phyloP scores from a whole-genome alignment of 1,140 invertebrate species.

The Mercenaria mercenaria region DNA sequence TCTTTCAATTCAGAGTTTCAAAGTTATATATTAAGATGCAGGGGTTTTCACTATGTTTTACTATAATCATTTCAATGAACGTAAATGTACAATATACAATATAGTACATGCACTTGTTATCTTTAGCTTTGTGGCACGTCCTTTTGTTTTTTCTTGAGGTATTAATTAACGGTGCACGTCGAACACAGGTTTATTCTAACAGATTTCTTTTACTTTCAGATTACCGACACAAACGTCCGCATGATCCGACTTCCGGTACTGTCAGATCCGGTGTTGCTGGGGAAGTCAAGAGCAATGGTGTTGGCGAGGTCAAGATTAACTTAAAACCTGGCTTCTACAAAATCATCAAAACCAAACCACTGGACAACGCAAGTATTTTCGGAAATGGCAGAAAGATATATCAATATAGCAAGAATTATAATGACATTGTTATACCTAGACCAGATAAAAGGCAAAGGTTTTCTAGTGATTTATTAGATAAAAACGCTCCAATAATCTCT shows the following conservation, averaged over 20 bases:
- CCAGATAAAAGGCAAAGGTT: background rate
- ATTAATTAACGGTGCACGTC: no score
- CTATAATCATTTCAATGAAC: no score
- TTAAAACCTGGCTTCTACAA: background rate
- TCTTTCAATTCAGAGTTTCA: no score
- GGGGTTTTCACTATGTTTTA: no score
- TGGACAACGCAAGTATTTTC: no score
- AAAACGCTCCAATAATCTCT: background rate
- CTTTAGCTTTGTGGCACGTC: no score
- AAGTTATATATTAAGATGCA: no score
- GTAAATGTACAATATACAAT: no score
- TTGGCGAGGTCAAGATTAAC: background rate
- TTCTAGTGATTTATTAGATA: background rate
- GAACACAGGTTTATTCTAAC: no score
- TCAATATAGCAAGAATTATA: background rate
- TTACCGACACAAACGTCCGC: background rate
- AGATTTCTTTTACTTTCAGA: background rate
- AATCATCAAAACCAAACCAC: background rate
- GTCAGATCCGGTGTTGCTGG: background rate
- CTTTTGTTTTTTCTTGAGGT: no score
- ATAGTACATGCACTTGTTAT: no score
- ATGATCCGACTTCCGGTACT: background rate
- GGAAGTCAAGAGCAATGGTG: background rate
- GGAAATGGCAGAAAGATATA: no score
- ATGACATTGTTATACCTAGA: background rate